These are phyloP conservation scores for Drosophila sp. DNA, from an alignment of 1,140 invertebrate genomes.

Conservation along the genomic window DNA sequence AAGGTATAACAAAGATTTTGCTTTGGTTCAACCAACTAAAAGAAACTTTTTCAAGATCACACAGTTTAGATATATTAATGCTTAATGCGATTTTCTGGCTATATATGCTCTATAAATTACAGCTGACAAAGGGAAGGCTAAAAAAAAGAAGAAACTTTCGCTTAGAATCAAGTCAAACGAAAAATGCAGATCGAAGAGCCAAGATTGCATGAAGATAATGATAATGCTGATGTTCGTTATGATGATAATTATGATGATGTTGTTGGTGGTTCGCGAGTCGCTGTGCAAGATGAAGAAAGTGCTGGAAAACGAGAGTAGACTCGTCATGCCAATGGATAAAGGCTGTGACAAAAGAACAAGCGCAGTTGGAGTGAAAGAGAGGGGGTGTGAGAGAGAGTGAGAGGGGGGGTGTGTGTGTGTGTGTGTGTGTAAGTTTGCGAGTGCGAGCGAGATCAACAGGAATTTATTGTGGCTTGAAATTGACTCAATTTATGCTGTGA, in stretches of 20 bases:
- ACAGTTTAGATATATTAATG: background rate
- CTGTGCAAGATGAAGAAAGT: slow-evolving; percentile 55
- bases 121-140: background rate
- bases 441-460: slow-evolving; percentile 22
- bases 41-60: slow-evolving; percentile 34
- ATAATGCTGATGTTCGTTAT: background rate
- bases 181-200: slow-evolving; percentile 40
- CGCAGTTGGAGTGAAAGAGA: background rate
- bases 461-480: slow-evolving; percentile 73
- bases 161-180: slow-evolving; percentile 18
- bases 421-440: too few relatives aligned
- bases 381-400: background rate
- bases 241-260: slow-evolving; percentile 6
- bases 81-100: slow-evolving; percentile 8
- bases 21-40: background rate
- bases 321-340: slow-evolving; percentile 28
- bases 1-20: background rate
- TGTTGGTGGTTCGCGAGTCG: background rate
- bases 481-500: slow-evolving; percentile 59
- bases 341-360: slow-evolving; percentile 44
- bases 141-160: slow-evolving; percentile 11
- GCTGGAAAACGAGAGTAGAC: slow-evolving; percentile 58
- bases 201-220: slow-evolving; percentile 30
- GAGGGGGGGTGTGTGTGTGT: too few relatives aligned
- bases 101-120: slow-evolving; percentile 29